Evolutionary conservation across 1,140 invertebrate species (phyloP), one percentile per base, ranked within the genome.

Genomic region (Bombus turneri): DNA sequence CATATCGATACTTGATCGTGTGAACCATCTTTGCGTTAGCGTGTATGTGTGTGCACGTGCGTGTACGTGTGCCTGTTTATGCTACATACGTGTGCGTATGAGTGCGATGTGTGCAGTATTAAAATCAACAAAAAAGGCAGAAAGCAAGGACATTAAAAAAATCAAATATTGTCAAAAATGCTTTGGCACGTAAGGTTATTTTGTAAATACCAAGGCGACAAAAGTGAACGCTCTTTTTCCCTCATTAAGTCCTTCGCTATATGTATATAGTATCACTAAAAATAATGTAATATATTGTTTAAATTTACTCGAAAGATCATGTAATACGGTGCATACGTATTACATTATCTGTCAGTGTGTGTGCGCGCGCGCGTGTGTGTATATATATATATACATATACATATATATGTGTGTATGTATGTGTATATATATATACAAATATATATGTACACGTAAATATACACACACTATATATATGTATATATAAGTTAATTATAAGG

Each of bases 261-360:
- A 43, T 81, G 71, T 81, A 85, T 53, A 85, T 85, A 85, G 59
- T 37, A 43, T 68, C 28, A 75, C n/a, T 53, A 59, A 75, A 74
- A 74, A 68, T 57, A 37, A 62, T 85, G 84, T 87, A 89, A 89
- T 87, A 90, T 87, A 90, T 83, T 90, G 86, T 90, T 81, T 79
- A 86, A 87, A 90, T 73, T 68, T 59, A 43, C 39, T 73, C 9
- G 66, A 25, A 74, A 82, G 28, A 78, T 57, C 34, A 77, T 81
- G 39, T 68, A 78, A 87, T 18, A 75, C 71, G 47, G 43, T 62
- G 76, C 28, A 64, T 57, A 41, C 37, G 22, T 57, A 28, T 83
- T 47, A n/a, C 25, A 28, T 74, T 28, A 9, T 34, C 71, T 34
- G 34, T 25, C 43, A 31, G 43, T 87, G 83, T 31, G 31, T 31